A percentile compares a stretch with the other conserved stretches of the same genome.
These are phyloP conservation scores for Coranthus polyacanthus DNA, from an alignment of 2,797 vertebrate species.

Conservation along the genomic window DNA sequence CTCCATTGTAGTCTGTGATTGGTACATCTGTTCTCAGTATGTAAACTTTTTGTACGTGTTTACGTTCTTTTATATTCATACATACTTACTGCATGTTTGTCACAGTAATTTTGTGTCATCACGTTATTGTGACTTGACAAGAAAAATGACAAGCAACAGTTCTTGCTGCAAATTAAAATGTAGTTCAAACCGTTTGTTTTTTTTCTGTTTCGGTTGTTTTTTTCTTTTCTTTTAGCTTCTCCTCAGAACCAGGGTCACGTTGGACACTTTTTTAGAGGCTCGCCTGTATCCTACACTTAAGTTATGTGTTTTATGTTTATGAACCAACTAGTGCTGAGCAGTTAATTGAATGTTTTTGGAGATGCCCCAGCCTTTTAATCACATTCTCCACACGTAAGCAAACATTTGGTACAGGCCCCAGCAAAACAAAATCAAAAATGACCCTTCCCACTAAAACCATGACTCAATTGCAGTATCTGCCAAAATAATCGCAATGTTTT, in stretches of 20 bases:
- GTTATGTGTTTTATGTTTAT: not conserved
- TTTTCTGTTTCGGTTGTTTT: slow-evolving; percentile 27
- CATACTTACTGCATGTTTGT: slow-evolving; percentile 66
- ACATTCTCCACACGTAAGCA: too few species aligned
- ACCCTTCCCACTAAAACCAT: too few species aligned
- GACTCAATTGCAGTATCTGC: too few species aligned
- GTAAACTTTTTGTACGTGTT: slow-evolving; percentile 77
- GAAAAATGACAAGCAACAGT: slow-evolving; percentile 69
- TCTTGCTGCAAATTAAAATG: slow-evolving; percentile 78
- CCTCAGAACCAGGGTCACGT: not conserved
- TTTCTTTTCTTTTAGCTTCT: slow-evolving; percentile 5
- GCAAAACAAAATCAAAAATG: too few species aligned
- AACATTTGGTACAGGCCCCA: too few species aligned
- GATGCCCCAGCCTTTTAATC: too few species aligned
- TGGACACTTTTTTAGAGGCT: not conserved
- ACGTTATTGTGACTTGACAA: slow-evolving; percentile 55
- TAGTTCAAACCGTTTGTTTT: slow-evolving; percentile 51
- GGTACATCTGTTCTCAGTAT: slow-evolving; percentile 74
- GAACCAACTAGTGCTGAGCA: too few species aligned
- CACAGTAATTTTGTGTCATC: slow-evolving; percentile 44
- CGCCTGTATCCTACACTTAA: not conserved
- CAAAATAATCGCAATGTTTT: too few species aligned
- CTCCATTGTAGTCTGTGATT: slow-evolving; percentile 58
- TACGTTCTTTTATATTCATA: slow-evolving; percentile 73
- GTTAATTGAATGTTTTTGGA: too few species aligned